These are phyloP conservation scores for Yponomeuta cagnagella DNA, from an alignment of 2,888 invertebrate genomes.

Conservation along the genomic window DNA sequence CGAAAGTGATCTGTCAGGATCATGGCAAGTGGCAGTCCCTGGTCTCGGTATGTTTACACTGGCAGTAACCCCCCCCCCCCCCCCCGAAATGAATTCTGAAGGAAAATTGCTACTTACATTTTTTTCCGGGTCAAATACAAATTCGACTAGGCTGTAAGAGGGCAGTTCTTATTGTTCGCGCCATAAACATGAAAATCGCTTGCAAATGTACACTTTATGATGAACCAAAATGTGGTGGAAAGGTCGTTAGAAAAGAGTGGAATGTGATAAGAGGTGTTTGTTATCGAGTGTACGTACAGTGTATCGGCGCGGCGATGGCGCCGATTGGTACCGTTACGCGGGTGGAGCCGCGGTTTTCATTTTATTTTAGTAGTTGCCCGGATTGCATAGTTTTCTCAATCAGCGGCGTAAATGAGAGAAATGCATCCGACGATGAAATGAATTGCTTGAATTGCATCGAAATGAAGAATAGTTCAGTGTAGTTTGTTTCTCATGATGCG, in stretches of 20 bases:
- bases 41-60: too few relatives aligned
- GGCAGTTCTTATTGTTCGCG: not conserved
- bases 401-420: not conserved
- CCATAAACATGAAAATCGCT: not conserved
- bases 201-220: not conserved
- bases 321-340: not conserved
- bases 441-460: too few relatives aligned
- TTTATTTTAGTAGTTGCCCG: not conserved
- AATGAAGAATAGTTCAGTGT: too few relatives aligned
- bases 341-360: not conserved
- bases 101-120: too few relatives aligned
- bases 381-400: not conserved
- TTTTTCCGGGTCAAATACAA: too few relatives aligned
- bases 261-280: constrained; percentile 1
- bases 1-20: too few relatives aligned
- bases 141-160: too few relatives aligned
- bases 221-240: not conserved
- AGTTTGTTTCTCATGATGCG: too few relatives aligned
- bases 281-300: not conserved
- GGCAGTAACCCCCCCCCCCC: too few relatives aligned
- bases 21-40: too few relatives aligned
- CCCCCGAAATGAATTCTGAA: too few relatives aligned
- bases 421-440: not conserved
- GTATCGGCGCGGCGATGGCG: not conserved
- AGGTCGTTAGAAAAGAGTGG: not conserved